Evolutionary conservation across 2,797 vertebrate species (phyloP).

Genomic region (Acipenser transmontanus): DNA sequence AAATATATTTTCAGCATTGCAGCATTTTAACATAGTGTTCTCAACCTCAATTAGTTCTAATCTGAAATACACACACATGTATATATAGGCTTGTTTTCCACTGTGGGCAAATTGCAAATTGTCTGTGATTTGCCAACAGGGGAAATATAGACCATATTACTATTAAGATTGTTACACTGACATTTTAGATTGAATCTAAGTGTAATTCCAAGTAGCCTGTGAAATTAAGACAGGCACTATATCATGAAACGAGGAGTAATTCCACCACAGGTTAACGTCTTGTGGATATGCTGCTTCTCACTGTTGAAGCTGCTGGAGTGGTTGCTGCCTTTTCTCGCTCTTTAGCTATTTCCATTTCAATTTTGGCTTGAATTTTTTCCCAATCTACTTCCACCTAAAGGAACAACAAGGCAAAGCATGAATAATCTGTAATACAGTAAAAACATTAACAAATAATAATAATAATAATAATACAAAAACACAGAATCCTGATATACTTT

Average conservation of each 20-base stretch:
- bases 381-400: constrained; percentile 91
- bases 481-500: too few species aligned
- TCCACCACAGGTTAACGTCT: constrained; percentile 38
- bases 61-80: too few species aligned
- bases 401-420: constrained; percentile 20
- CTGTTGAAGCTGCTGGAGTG: constrained; percentile 41
- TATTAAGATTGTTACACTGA: too few species aligned
- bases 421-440: not conserved
- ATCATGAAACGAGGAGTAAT: constrained; percentile 13
- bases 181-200: not conserved
- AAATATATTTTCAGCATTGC: too few species aligned
- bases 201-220: not conserved
- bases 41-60: too few species aligned
- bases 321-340: constrained; percentile 72
- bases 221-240: constrained; percentile 12
- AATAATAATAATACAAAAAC: not conserved
- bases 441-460: constrained; percentile 3
- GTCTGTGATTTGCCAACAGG: too few species aligned
- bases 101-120: too few species aligned
- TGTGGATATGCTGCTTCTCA: constrained; percentile 53
- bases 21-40: too few species aligned
- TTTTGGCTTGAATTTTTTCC: constrained; percentile 94
- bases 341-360: constrained; percentile 85
- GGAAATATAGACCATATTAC: too few species aligned
- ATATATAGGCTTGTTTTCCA: too few species aligned